Evolutionary conservation across 2,888 invertebrate genomes (phyloP).

Genomic region (Boloria euphrosyne): DNA sequence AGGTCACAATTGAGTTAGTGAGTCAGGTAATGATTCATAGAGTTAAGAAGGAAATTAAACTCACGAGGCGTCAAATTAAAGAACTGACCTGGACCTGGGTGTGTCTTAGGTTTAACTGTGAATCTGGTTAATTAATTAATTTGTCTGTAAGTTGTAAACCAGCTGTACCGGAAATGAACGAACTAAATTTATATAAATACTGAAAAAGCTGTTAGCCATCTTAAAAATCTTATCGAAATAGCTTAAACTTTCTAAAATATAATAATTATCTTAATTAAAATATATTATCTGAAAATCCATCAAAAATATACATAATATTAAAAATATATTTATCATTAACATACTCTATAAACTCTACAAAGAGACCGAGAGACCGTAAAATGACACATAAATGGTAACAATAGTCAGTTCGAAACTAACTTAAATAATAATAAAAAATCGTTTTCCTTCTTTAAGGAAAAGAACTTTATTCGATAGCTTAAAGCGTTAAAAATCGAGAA

Average conservation of each 20-base stretch:
- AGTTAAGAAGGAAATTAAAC: conserved; percentile 37
- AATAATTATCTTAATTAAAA: conserved; percentile 10
- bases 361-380: conserved; percentile 10
- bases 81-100: conserved; percentile 33
- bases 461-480: conserved; percentile 28
- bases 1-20: conserved; percentile 22
- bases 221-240: conserved; percentile 2
- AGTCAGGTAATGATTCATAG: conserved; percentile 39
- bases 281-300: conserved; percentile 10
- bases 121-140: neutral
- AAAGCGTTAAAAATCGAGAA: conserved; percentile 25
- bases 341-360: conserved; percentile 18
- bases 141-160: neutral
- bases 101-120: conserved; percentile 1
- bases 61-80: conserved; percentile 31
- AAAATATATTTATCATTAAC: neutral
- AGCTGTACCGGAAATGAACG: neutral
- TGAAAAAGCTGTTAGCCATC: conserved; percentile 6
- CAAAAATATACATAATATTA: conserved; percentile 9
- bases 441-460: conserved; percentile 32
- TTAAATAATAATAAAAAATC: conserved; percentile 27
- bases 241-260: neutral
- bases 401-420: conserved; percentile 23
- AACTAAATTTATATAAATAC: neutral
- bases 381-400: conserved; percentile 35